phyloP scores from a whole-genome alignment of 2,888 invertebrate species.

The Penaeus monodon region DNA sequence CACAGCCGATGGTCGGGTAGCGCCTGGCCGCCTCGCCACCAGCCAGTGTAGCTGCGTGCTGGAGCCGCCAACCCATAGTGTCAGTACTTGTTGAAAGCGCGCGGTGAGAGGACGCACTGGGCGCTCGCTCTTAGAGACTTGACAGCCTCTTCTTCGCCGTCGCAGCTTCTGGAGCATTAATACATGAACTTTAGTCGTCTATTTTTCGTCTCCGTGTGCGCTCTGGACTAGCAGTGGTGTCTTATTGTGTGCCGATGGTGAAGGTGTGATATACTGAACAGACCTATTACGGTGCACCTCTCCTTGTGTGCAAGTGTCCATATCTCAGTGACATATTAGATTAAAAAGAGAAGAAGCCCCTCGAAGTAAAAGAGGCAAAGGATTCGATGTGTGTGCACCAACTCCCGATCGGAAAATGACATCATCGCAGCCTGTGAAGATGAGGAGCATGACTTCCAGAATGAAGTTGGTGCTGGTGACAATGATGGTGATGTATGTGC shows the following conservation, averaged over 20 bases:
- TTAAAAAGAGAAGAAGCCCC: neutral
- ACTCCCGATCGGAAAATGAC: slow-evolving; percentile 18
- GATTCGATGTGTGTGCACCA: slow-evolving; percentile 26
- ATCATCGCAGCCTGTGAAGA: neutral
- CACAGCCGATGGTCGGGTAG: slow-evolving; percentile 33
- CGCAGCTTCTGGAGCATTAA: neutral
- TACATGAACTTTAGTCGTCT: neutral
- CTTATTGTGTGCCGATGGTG: neutral
- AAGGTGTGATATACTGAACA: neutral
- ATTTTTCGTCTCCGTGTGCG: too few species aligned
- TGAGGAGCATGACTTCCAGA: neutral
- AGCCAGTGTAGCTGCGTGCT: slow-evolving; percentile 17
- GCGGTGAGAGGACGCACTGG: slow-evolving; percentile 28
- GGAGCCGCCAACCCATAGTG: slow-evolving; percentile 8
- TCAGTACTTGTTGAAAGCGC: slow-evolving; percentile 46
- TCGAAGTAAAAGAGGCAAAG: neutral
- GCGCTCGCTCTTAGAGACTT: slow-evolving; percentile 10
- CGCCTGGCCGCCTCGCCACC: slow-evolving; percentile 5
- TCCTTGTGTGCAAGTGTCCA: slow-evolving; percentile 1
- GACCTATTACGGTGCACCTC: neutral
- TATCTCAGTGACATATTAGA: slow-evolving; percentile 14
- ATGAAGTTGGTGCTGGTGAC: slow-evolving; percentile 11
- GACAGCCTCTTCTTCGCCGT: neutral
- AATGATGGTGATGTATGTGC: neutral
- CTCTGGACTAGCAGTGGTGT: too few species aligned